phyloP scores from a whole-genome alignment of 2,888 invertebrate species.

The Acrocera orbiculus region DNA sequence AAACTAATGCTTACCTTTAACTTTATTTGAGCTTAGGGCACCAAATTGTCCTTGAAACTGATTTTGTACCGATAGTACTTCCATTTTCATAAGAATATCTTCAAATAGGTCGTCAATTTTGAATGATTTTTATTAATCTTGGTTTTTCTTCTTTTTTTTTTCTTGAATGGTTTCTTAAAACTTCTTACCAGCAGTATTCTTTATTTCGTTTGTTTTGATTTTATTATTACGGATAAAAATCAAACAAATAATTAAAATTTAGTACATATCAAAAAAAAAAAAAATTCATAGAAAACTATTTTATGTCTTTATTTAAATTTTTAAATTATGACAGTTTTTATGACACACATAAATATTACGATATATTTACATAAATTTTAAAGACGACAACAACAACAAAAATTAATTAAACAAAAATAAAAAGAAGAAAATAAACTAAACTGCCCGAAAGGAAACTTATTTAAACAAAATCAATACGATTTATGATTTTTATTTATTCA shows the following conservation, averaged over 20 bases:
- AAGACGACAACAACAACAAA: too few species aligned
- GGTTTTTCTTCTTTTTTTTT: not conserved
- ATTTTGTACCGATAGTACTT: constrained; percentile 61
- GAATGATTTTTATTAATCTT: constrained; percentile 9
- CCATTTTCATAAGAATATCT: constrained; percentile 42
- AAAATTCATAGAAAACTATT: too few species aligned
- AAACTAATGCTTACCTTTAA: constrained; percentile 43
- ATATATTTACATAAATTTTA: too few species aligned
- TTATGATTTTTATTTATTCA: too few species aligned
- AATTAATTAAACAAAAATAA: too few species aligned
- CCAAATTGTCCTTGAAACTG: constrained; percentile 59
- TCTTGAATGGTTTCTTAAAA: not conserved
- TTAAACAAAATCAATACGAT: too few species aligned
- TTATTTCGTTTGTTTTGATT: constrained; percentile 1
- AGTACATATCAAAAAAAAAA: too few species aligned
- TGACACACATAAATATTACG: too few species aligned
- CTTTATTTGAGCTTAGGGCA: constrained; percentile 35
- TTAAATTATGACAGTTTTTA: too few species aligned
- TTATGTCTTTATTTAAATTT: too few species aligned
- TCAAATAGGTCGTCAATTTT: constrained; percentile 24
- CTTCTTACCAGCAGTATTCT: not conserved
- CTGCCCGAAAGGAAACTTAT: too few species aligned
- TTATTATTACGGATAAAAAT: constrained; percentile 1
- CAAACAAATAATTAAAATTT: constrained; percentile 6
- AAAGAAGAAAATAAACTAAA: too few species aligned